Percentiles rank a stretch among this genome's conserved stretches.
Evolutionary conservation across 53 echinoderm and acorn worm genomes (phyloP).

Genomic region (Astropecten irregularis): DNA sequence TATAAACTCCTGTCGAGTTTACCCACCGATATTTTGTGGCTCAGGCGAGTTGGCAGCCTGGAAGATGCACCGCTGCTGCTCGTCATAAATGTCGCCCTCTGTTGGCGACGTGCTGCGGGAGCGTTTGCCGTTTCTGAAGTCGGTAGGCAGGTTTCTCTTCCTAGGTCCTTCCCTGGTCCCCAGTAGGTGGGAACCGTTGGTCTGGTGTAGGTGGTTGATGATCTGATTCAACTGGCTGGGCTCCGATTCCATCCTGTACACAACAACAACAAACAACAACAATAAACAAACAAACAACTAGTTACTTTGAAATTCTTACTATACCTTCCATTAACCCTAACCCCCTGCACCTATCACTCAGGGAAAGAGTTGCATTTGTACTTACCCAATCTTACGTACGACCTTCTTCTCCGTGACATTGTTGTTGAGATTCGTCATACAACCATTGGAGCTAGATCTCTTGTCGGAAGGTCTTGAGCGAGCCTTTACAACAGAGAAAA

Average conservation of each 20-base stretch:
- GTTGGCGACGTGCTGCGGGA: slow-evolving; percentile 80
- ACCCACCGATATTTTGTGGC: slow-evolving; percentile 92
- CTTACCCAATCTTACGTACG: not conserved
- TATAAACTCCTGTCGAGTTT: no score
- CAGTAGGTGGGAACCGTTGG: slow-evolving; percentile 54
- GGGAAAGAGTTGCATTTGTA: no score
- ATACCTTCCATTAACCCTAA: no score
- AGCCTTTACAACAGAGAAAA: slow-evolving; percentile 1
- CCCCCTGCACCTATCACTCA: no score
- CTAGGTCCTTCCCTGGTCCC: slow-evolving; percentile 50
- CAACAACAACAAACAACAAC: not conserved
- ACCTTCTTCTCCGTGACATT: not conserved
- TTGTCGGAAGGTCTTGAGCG: slow-evolving; percentile 53
- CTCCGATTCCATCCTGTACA: slow-evolving; percentile 32
- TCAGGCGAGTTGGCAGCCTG: slow-evolving; percentile 95
- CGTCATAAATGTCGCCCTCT: slow-evolving; percentile 91
- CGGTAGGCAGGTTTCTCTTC: slow-evolving; percentile 61
- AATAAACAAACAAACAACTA: no score
- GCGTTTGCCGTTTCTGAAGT: slow-evolving; percentile 66
- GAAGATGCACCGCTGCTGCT: slow-evolving; percentile 90
- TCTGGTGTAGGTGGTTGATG: slow-evolving; percentile 85
- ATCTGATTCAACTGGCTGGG: slow-evolving; percentile 70
- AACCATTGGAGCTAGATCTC: slow-evolving; percentile 28
- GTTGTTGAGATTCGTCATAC: slow-evolving; percentile 29
- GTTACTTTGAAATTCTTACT: no score